Percentiles rank a stretch among this genome's conserved stretches.
Evolutionary conservation across 2,113 vertebrate species (phyloP).

Genomic region (Siphamia tubifer): DNA sequence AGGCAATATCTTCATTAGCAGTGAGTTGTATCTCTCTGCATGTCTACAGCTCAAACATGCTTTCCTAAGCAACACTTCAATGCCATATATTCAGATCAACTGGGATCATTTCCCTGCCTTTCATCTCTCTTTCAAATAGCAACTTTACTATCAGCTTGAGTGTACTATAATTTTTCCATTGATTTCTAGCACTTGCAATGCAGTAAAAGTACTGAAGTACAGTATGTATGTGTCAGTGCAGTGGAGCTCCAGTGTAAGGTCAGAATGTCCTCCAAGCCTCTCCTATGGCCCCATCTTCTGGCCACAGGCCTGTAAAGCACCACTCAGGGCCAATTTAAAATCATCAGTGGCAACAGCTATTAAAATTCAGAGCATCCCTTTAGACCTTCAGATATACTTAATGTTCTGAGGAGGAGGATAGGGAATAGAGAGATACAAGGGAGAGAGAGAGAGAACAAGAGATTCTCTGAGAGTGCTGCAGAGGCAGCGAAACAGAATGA

Average conservation of each 20-base stretch:
- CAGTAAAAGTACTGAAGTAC: not conserved
- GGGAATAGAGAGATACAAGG: not conserved
- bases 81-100: not conserved
- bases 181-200: not conserved
- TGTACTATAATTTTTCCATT: not conserved
- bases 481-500: slow-evolving; percentile 6
- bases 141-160: not conserved
- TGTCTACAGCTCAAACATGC: not conserved
- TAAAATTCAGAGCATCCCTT: slow-evolving; percentile 28
- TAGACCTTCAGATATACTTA: slow-evolving; percentile 14
- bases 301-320: slow-evolving; percentile 56
- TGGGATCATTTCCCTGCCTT: not conserved
- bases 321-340: not conserved
- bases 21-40: not conserved
- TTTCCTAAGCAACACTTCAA: not conserved
- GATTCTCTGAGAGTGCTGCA: slow-evolving; percentile 2
- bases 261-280: slow-evolving; percentile 63
- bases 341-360: slow-evolving; percentile 24
- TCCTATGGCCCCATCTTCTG: slow-evolving; percentile 80
- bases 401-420: slow-evolving; percentile 11
- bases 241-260: slow-evolving; percentile 35
- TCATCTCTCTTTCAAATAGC: not conserved
- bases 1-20: not conserved
- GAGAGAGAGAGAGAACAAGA: not conserved
- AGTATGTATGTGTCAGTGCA: not conserved